A percentile compares a stretch with the other conserved stretches of the same genome.
Evolutionary conservation across 1,140 invertebrate genomes (phyloP).

Genomic region (Arctopsyche grandis): DNA sequence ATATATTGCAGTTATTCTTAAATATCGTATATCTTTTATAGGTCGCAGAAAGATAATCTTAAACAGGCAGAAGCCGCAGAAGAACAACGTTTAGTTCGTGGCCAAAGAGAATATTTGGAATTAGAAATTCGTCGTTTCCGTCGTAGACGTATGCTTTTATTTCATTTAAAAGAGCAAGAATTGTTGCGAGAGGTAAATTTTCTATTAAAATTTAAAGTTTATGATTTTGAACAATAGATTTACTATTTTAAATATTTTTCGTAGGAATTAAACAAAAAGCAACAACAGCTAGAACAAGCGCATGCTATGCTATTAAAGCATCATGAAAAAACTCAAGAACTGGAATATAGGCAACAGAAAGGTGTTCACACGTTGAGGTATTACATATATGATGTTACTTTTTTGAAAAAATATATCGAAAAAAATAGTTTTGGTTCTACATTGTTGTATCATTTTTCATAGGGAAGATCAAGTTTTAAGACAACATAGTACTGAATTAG

Average conservation of each 20-base stretch:
- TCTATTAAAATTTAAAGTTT: not conserved
- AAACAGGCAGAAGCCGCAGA: constrained; percentile 92
- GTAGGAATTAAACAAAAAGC: constrained; percentile 93
- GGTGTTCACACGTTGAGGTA: constrained; percentile 85
- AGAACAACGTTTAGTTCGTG: constrained; percentile 84
- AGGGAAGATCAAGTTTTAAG: constrained; percentile 89
- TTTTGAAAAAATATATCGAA: not conserved
- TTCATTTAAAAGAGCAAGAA: constrained; percentile 91
- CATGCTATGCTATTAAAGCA: constrained; percentile 95
- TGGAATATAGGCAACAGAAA: constrained; percentile 95
- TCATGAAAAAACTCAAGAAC: constrained; percentile 95
- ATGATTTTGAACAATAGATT: not conserved
- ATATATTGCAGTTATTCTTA: too few relatives aligned
- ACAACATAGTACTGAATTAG: constrained; percentile 95
- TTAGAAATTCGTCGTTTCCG: constrained; percentile 93
- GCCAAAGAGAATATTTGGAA: constrained; percentile 92
- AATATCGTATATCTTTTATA: constrained; percentile 56
- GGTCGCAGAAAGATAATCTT: constrained; percentile 91
- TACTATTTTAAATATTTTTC: constrained; percentile 17
- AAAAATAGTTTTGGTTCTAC: not conserved
- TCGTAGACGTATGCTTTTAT: constrained; percentile 86
- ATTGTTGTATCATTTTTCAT: constrained; percentile 42
- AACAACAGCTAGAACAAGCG: constrained; percentile 93
- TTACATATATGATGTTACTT: constrained; percentile 23
- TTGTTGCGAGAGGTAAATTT: constrained; percentile 83